A percentile compares a stretch with the other conserved stretches of the same genome.
Conservation (phyloP, 2,888 invertebrate species). For the Dryomyza anilis region DNA sequence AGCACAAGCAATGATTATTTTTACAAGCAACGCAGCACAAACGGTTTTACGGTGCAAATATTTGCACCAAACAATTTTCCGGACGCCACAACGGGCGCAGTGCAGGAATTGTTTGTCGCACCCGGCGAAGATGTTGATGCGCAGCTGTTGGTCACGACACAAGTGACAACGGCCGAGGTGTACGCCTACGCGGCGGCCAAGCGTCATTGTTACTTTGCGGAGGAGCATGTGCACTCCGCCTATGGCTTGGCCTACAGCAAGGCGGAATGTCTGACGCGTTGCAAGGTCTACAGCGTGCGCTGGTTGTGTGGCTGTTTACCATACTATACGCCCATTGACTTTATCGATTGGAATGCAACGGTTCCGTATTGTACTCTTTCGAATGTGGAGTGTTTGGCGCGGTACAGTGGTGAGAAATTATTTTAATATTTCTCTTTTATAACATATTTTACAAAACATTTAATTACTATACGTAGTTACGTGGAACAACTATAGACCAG, state of each 20-base stretch:
- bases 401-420: slow-evolving; percentile 42
- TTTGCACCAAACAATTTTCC: slow-evolving; percentile 41
- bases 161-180: slow-evolving; percentile 37
- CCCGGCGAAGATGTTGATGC: slow-evolving; percentile 38
- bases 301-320: slow-evolving; percentile 48
- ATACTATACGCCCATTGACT: slow-evolving; percentile 37
- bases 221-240: slow-evolving; percentile 37
- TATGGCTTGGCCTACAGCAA: slow-evolving; percentile 35
- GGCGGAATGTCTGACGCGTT: slow-evolving; percentile 44
- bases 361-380: slow-evolving; percentile 43
- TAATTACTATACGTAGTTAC: slow-evolving; percentile 35
- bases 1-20: slow-evolving; percentile 44
- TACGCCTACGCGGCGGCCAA: slow-evolving; percentile 35
- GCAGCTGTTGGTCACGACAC: slow-evolving; percentile 34
- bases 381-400: slow-evolving; percentile 44
- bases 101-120: slow-evolving; percentile 37
- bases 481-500: slow-evolving; percentile 36
- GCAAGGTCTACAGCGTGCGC: slow-evolving; percentile 40
- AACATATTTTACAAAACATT: no score
- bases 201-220: slow-evolving; percentile 47
- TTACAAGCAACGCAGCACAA: slow-evolving; percentile 32
- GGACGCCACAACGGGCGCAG: slow-evolving; percentile 35
- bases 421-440: no score
- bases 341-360: slow-evolving; percentile 16
- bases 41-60: slow-evolving; percentile 43